Conservation (phyloP, 2,888 invertebrate species). For the Cenopis cana region DNA sequence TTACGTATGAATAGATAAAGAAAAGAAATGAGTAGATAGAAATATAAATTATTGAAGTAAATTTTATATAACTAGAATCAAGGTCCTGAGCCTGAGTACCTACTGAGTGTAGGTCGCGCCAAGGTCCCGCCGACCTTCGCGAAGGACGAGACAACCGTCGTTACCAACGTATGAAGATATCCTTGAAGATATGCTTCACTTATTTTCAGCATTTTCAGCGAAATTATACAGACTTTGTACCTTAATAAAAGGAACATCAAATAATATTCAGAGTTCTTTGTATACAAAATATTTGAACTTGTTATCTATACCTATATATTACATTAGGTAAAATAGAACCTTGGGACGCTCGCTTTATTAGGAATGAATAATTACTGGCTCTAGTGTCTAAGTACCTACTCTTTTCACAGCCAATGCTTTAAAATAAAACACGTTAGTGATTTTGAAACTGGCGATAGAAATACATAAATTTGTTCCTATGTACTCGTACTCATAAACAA, state of each 20-base stretch:
- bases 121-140: constrained; percentile 57
- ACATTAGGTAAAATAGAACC: background rate
- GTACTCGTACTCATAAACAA: background rate
- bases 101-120: constrained; percentile 51
- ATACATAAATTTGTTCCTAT: background rate
- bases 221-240: constrained; percentile 19
- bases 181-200: constrained; percentile 48
- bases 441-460: background rate
- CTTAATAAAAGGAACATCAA: constrained; percentile 10
- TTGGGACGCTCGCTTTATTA: background rate
- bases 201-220: constrained; percentile 10
- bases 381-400: no score
- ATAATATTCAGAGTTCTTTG: constrained; percentile 4
- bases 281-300: background rate
- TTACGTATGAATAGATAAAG: constrained; percentile 19
- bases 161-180: constrained; percentile 52
- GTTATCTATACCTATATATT: background rate
- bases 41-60: constrained; percentile 22
- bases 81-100: constrained; percentile 52
- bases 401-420: no score
- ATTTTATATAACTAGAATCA: constrained; percentile 46
- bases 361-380: background rate
- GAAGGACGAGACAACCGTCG: constrained; percentile 51
- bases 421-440: no score
- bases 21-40: constrained; percentile 18